A percentile compares a stretch with the other conserved stretches of the same genome.
phyloP scores from a whole-genome alignment of 2,888 invertebrate species.

The Deilephila porcellus region DNA sequence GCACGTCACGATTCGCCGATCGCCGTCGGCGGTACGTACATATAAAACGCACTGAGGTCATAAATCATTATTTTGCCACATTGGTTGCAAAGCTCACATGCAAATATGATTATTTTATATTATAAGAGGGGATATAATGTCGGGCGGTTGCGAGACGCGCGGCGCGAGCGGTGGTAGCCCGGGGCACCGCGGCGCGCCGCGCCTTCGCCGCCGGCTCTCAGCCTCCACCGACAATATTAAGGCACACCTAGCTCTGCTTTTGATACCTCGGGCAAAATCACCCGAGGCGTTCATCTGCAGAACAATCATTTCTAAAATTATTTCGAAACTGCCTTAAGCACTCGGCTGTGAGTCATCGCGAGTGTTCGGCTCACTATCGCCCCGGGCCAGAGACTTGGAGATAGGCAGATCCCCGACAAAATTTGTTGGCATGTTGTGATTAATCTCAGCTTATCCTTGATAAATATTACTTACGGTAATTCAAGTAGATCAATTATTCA shows the following conservation, averaged over 20 bases:
- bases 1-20: constrained; percentile 54
- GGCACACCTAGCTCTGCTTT: constrained; percentile 64
- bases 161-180: constrained; percentile 41
- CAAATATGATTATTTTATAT: constrained; percentile 52
- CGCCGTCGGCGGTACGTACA: constrained; percentile 51
- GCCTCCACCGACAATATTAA: constrained; percentile 55
- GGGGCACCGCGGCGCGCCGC: constrained; percentile 40
- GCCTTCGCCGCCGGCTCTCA: constrained; percentile 35
- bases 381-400: constrained; percentile 35
- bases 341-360: constrained; percentile 47
- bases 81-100: constrained; percentile 53
- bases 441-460: background rate
- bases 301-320: constrained; percentile 80
- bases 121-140: constrained; percentile 42
- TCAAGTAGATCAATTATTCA: background rate
- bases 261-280: constrained; percentile 59
- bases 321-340: constrained; percentile 68
- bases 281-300: constrained; percentile 72
- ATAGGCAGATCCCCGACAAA: constrained; percentile 22
- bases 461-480: background rate
- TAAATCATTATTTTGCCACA: constrained; percentile 64
- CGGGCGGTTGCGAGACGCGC: constrained; percentile 34
- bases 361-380: constrained; percentile 47
- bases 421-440: constrained; percentile 17
- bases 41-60: constrained; percentile 56